Evolutionary conservation across 2,888 invertebrate genomes (phyloP), one percentile per base, ranked within the genome.

Genomic region (Scrobipalpa atriplicella): DNA sequence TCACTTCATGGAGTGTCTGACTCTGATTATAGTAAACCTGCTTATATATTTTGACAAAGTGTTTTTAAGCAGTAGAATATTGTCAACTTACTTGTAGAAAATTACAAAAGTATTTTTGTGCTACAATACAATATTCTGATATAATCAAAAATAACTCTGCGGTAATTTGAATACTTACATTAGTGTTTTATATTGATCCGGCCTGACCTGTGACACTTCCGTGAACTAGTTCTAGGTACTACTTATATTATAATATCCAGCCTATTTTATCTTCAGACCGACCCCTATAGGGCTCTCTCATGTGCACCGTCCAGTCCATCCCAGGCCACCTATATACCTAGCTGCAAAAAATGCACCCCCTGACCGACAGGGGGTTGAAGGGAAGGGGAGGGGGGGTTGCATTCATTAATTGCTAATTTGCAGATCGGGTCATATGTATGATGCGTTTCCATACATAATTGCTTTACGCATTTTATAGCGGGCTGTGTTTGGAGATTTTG

Each of bases 361-460:
- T 75, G 77, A 77, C 78, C 74, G 73, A 72, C 72, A 72, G 71
- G 70, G 71, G 58, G 29, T 19, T 29, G 29, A 29, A 29, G 21
- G 21, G 72, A 72, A 66, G 71, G 68, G 68, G 65, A 36, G 29
- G 68, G 69, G 73, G 68, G 71, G 76, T 82, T 87, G 87, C 88
- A 87, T 87, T 84, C 90, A 92, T 92, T 92, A 91, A 91, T 91
- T 87, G 88, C 87, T 88, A 91, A 92, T 92, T 90, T 92, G 84
- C 87, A 85, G 87, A 89, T 91, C 89, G 79, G 78, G 78, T 80
- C 81, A 80, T 79, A 84, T 85, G 85, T 84, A 81, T 84, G 84
- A 62, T 72, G 70, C 75, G 70, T 69, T 58, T 36, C 36, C 52
- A 51, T 19, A 29, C 62, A 9, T 62, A 62, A 62, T 62, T 51